Percentiles rank a stretch among this genome's conserved stretches.
phyloP scores from a whole-genome alignment of 53 echinoderm and acorn worm genomes.

The Crossaster papposus region DNA sequence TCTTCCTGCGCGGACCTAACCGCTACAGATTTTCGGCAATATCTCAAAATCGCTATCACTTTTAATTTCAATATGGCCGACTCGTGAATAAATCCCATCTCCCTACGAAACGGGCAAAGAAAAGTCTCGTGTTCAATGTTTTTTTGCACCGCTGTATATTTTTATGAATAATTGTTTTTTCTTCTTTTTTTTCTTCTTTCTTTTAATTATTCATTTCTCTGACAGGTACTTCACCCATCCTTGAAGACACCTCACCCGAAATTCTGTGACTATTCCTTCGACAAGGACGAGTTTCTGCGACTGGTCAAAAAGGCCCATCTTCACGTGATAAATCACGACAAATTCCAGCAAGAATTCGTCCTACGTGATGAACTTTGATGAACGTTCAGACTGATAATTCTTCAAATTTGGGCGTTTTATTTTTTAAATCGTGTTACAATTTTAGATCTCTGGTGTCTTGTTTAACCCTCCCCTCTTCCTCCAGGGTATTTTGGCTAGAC shows the following conservation, averaged over 20 bases:
- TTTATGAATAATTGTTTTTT: too few relatives aligned
- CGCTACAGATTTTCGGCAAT: too few relatives aligned
- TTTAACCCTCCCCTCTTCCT: too few relatives aligned
- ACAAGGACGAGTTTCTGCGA: conserved; percentile 79
- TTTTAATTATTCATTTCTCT: background rate
- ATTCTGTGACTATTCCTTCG: conserved; percentile 84
- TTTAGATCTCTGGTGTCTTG: too few relatives aligned
- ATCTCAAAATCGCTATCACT: too few relatives aligned
- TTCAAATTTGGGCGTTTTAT: background rate
- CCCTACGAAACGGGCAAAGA: background rate
- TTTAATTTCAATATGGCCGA: too few relatives aligned
- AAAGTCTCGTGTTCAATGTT: background rate
- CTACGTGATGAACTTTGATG: conserved; percentile 44
- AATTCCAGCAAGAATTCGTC: background rate
- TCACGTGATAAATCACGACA: conserved; percentile 67
- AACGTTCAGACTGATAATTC: background rate
- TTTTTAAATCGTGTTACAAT: background rate
- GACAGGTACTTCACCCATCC: conserved; percentile 73
- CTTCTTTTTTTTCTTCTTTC: too few relatives aligned
- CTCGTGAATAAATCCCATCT: too few relatives aligned
- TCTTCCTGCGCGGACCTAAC: too few relatives aligned
- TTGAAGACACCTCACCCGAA: conserved; percentile 73
- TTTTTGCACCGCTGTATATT: too few relatives aligned
- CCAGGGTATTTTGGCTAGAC: too few relatives aligned
- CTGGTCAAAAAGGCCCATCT: conserved; percentile 73